A percentile compares a stretch with the other conserved stretches of the same genome.
phyloP scores from a whole-genome alignment of 2,888 invertebrate species.

The Epirrhoe alternata region DNA sequence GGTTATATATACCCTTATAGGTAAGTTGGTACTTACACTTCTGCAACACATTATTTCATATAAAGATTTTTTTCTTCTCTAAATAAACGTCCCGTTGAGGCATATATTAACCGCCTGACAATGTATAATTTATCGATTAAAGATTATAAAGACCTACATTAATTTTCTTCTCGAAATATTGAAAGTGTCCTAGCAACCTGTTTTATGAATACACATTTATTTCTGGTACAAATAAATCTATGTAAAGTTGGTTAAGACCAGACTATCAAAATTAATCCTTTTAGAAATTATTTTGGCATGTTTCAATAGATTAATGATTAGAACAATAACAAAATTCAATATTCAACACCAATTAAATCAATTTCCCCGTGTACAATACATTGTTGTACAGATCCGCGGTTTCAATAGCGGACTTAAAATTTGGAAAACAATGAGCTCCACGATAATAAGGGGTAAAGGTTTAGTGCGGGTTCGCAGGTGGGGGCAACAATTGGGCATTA shows the following conservation, averaged over 20 bases:
- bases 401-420: slow-evolving; percentile 72
- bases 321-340: slow-evolving; percentile 24
- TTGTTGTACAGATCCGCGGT: slow-evolving; percentile 55
- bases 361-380: slow-evolving; percentile 54
- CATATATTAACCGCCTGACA: too few species aligned
- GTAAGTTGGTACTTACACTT: too few species aligned
- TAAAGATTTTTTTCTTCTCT: not conserved
- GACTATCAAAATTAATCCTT: not conserved
- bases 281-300: not conserved
- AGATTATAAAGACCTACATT: too few species aligned
- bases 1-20: too few species aligned
- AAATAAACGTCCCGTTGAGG: not conserved
- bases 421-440: slow-evolving; percentile 79
- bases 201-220: not conserved
- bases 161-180: not conserved
- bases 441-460: slow-evolving; percentile 79
- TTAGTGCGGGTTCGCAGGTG: slow-evolving; percentile 59
- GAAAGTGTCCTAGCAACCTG: not conserved
- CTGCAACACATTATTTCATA: not conserved
- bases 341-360: slow-evolving; percentile 51
- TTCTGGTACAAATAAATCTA: too few species aligned
- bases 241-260: not conserved
- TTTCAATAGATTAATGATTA: slow-evolving; percentile 5
- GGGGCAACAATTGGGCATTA: slow-evolving; percentile 61
- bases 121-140: too few species aligned